These are phyloP conservation scores for Lagorchestes hirsutus DNA, from an alignment of 2,797 vertebrate genomes.

Conservation along the genomic window DNA sequence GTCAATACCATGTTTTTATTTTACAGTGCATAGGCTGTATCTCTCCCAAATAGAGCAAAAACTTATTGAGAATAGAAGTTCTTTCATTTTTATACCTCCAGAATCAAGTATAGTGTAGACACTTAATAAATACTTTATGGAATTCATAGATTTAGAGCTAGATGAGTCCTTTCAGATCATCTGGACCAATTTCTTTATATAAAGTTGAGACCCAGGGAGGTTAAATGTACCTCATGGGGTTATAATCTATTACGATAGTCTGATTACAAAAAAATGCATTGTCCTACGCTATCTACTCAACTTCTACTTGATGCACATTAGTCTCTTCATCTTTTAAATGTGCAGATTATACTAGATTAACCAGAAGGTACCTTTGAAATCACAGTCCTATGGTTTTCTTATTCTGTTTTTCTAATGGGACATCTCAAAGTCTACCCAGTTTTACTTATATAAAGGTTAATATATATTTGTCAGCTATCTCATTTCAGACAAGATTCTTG, in stretches of 20 bases:
- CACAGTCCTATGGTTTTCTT: neutral
- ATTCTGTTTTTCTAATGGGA: neutral
- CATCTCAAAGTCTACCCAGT: neutral
- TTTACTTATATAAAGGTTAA: neutral
- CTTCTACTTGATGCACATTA: neutral
- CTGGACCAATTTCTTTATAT: neutral
- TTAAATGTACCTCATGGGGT: constrained; percentile 34
- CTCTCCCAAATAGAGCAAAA: neutral
- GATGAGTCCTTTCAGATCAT: neutral
- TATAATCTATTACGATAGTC: constrained; percentile 27
- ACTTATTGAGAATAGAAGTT: neutral
- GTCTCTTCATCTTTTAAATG: neutral
- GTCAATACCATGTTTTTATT: neutral
- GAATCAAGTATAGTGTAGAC: neutral
- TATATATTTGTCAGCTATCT: neutral
- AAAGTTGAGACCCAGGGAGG: constrained; percentile 29
- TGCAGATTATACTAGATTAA: neutral
- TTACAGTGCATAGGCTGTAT: neutral
- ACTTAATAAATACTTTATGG: neutral
- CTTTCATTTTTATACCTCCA: neutral
- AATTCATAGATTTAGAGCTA: neutral
- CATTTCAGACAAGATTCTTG: neutral
- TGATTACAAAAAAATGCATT: neutral
- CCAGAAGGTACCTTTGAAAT: neutral
- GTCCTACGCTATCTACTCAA: neutral